Evolutionary conservation across 2,113 vertebrate species (phyloP).

Genomic region (Neolamprologus ventralis): DNA sequence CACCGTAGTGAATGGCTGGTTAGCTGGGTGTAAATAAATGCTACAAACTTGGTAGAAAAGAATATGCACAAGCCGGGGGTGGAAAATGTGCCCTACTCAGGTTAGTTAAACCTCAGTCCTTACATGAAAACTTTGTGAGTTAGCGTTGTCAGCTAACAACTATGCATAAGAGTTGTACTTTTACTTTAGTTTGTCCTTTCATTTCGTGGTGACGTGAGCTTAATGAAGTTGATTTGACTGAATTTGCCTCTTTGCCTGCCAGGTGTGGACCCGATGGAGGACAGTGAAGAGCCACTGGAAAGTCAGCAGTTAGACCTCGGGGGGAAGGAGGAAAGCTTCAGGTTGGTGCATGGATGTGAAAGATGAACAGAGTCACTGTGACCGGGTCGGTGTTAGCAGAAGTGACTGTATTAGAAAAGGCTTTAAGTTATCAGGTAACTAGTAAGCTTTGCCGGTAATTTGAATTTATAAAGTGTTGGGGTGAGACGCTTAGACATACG

Average conservation of each 20-base stretch:
- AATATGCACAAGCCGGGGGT: background rate
- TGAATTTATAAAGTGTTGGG: background rate
- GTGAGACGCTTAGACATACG: background rate
- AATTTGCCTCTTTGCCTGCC: background rate
- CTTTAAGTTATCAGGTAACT: background rate
- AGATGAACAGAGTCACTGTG: background rate
- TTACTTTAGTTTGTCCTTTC: background rate
- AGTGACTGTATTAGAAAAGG: background rate
- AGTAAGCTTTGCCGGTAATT: background rate
- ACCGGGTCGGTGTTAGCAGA: background rate
- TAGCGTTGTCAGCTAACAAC: background rate
- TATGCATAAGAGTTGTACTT: no score
- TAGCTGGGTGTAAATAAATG: background rate
- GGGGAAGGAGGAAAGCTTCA: conserved; percentile 41
- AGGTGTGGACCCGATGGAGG: conserved; percentile 45
- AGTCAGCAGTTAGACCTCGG: background rate
- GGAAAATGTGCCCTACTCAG: background rate
- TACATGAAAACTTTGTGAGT: background rate
- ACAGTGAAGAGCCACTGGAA: conserved; percentile 15
- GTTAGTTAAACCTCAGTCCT: background rate
- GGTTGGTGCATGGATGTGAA: conserved; percentile 30
- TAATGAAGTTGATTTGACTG: background rate
- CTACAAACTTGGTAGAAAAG: background rate
- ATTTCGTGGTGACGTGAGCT: background rate
- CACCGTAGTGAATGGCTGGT: background rate